These are phyloP conservation scores for Dinocampus coccinellae DNA, from an alignment of 2,888 invertebrate genomes.

Conservation along the genomic window DNA sequence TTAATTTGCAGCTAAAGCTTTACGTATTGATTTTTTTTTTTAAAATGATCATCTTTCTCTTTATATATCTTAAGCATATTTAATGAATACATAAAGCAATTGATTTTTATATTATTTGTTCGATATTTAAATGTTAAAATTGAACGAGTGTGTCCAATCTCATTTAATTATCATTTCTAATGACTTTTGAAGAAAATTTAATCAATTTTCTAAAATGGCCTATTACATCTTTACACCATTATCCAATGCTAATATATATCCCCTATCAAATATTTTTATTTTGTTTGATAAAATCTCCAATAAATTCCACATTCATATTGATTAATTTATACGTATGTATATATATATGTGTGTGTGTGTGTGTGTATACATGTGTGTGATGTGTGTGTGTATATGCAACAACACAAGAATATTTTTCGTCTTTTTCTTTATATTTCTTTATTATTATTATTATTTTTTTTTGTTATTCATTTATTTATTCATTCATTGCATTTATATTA, in stretches of 20 bases:
- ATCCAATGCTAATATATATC: background rate
- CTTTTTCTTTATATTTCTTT: too few relatives aligned
- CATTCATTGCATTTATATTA: background rate
- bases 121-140: background rate
- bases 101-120: background rate
- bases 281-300: background rate
- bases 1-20: background rate
- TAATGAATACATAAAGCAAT: conserved; percentile 2
- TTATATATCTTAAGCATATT: background rate
- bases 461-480: too few relatives aligned
- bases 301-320: background rate
- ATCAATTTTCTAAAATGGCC: background rate
- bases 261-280: background rate
- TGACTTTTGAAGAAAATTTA: background rate
- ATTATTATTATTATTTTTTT: too few relatives aligned
- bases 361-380: background rate
- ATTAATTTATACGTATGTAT: too few relatives aligned
- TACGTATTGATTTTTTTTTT: background rate
- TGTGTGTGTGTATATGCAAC: too few relatives aligned
- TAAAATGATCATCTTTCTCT: too few relatives aligned
- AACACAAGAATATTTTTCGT: background rate
- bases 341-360: background rate
- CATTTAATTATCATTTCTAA: background rate
- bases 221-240: background rate
- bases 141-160: background rate